phyloP scores from a whole-genome alignment of 1,140 invertebrate genomes.

The Drosophila nigrodunni region DNA sequence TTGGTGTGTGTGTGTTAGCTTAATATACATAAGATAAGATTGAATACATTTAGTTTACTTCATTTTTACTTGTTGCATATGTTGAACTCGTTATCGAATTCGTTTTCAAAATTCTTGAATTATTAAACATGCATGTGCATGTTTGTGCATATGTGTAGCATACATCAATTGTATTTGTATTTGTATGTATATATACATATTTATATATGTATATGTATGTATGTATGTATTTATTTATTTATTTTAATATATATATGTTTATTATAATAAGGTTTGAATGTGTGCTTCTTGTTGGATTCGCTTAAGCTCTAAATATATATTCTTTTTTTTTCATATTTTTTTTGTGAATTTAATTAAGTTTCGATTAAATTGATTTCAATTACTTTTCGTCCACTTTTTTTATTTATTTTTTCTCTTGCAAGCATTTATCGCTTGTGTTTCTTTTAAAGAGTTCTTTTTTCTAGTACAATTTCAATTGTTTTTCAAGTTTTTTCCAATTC shows the following conservation, averaged over 20 bases:
- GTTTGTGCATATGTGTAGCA: conserved; percentile 44
- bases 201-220: conserved; percentile 19
- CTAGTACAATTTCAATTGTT: conserved; percentile 9
- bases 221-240: conserved; percentile 39
- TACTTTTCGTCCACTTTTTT: conserved; percentile 42
- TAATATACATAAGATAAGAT: conserved; percentile 69
- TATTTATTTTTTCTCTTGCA: not conserved
- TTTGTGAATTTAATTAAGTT: conserved; percentile 52
- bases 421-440: not conserved
- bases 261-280: conserved; percentile 38
- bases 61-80: conserved; percentile 45
- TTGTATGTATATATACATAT: conserved; percentile 37
- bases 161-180: conserved; percentile 55
- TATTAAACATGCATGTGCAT: conserved; percentile 49
- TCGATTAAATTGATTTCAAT: conserved; percentile 41
- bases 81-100: conserved; percentile 24
- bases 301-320: conserved; percentile 45
- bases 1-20: conserved; percentile 40
- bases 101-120: conserved; percentile 30
- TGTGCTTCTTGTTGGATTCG: conserved; percentile 42
- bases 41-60: conserved; percentile 63
- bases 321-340: conserved; percentile 28
- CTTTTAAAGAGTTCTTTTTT: not conserved
- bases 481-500: conserved; percentile 20
- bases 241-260: conserved; percentile 10